A percentile compares a stretch with the other conserved stretches of the same genome.
These are phyloP conservation scores for Malurus cyaneus DNA, from an alignment of 2,113 vertebrate genomes.

Conservation along the genomic window DNA sequence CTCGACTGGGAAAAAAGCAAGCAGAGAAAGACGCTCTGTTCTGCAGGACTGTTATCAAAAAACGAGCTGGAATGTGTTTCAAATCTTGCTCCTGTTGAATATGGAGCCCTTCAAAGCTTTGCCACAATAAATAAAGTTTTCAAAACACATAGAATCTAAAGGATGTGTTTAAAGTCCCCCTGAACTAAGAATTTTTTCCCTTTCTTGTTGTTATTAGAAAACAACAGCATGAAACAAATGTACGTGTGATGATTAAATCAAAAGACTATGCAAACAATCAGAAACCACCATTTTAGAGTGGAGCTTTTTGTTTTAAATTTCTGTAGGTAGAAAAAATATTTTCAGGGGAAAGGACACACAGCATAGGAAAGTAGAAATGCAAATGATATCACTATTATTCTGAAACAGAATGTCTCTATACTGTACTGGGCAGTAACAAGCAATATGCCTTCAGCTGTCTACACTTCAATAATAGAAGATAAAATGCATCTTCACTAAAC, in stretches of 20 bases:
- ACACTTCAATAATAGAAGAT: constrained; percentile 38
- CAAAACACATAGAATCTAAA: constrained; percentile 63
- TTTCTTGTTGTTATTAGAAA: not conserved
- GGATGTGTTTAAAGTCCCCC: constrained; percentile 42
- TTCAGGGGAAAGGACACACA: not conserved
- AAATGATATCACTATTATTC: not conserved
- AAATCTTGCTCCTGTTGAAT: constrained; percentile 66
- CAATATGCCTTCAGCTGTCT: not conserved
- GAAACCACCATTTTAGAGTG: not conserved
- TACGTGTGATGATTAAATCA: not conserved
- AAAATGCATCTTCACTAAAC: constrained; percentile 58
- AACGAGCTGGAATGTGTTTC: constrained; percentile 55
- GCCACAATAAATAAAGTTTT: constrained; percentile 71
- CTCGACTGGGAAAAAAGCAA: constrained; percentile 7
- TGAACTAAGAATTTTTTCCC: constrained; percentile 7
- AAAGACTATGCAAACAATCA: not conserved
- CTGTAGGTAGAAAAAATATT: not conserved
- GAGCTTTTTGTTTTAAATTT: not conserved
- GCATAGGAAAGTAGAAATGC: not conserved
- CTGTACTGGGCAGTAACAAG: not conserved
- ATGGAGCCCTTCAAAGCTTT: constrained; percentile 61
- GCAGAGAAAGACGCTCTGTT: constrained; percentile 68
- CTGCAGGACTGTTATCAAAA: constrained; percentile 64
- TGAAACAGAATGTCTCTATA: not conserved
- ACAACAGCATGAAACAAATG: constrained; percentile 8